phyloP scores from a whole-genome alignment of 2,113 vertebrate genomes.

The Dicaeum eximium region DNA sequence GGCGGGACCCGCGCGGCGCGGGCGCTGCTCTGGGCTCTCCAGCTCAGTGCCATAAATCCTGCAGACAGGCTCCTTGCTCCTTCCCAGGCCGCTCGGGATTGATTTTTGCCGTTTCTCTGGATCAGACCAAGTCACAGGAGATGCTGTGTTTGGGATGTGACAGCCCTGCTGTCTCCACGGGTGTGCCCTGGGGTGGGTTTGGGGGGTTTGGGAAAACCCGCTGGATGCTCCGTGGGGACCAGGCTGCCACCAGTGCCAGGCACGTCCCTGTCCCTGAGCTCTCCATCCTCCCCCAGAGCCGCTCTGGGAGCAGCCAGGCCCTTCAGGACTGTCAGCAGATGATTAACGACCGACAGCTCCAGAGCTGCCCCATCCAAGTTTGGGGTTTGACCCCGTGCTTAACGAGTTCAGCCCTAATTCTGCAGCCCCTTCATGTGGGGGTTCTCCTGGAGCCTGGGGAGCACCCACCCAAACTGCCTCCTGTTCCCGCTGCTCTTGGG shows the following conservation, averaged over 20 bases:
- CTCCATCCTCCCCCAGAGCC: background rate
- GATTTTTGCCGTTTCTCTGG: background rate
- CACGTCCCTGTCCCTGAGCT: background rate
- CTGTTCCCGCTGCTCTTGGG: accelerated
- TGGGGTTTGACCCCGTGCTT: background rate
- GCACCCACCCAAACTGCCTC: background rate
- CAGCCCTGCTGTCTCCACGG: accelerated
- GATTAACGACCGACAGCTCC: conserved; percentile 42
- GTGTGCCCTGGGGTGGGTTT: accelerated
- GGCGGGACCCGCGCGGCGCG: conserved; percentile 42
- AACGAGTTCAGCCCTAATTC: background rate
- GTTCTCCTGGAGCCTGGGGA: background rate
- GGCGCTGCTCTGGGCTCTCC: conserved; percentile 54
- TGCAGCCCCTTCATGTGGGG: background rate
- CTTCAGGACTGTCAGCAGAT: conserved; percentile 15
- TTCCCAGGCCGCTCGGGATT: background rate
- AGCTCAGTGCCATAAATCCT: conserved; percentile 55
- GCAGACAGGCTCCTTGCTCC: conserved; percentile 20
- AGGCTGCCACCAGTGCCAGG: accelerated
- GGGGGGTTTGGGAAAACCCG: background rate
- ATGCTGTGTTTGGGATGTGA: background rate
- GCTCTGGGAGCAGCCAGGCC: background rate
- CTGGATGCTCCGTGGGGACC: background rate
- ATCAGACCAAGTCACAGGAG: background rate
- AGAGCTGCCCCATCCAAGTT: background rate